These are phyloP conservation scores for Synanceia verrucosa DNA, from an alignment of 2,797 vertebrate species.

Conservation along the genomic window DNA sequence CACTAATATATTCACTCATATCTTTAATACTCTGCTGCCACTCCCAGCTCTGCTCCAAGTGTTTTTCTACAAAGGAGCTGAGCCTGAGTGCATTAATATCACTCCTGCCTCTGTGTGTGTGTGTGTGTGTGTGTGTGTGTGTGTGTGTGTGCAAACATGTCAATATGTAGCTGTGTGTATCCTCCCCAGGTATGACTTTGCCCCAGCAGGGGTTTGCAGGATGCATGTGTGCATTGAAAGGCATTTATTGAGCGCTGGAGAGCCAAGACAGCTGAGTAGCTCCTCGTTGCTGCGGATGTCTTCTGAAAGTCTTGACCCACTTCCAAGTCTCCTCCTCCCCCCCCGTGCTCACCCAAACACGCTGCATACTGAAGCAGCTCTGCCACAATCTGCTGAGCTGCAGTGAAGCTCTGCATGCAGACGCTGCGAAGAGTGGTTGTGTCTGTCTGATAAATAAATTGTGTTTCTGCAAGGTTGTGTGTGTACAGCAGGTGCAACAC, in stretches of 20 bases:
- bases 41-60: conserved; percentile 34
- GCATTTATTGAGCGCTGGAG: conserved; percentile 32
- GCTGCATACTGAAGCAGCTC: conserved; percentile 65
- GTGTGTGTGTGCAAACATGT: neutral
- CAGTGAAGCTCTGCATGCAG: conserved; percentile 42
- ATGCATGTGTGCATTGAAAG: conserved; percentile 1
- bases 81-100: conserved; percentile 18
- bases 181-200: conserved; percentile 52
- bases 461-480: conserved; percentile 27
- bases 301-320: conserved; percentile 76
- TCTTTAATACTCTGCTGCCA: conserved; percentile 39
- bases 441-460: conserved; percentile 60
- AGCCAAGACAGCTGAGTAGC: conserved; percentile 50
- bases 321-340: conserved; percentile 53
- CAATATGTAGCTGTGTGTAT: neutral
- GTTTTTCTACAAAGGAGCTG: conserved; percentile 8
- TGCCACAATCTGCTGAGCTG: conserved; percentile 61
- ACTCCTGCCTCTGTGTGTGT: neutral
- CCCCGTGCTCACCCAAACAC: conserved; percentile 36
- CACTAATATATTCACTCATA: conserved; percentile 55
- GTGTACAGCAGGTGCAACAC: conserved; percentile 20
- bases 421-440: conserved; percentile 43
- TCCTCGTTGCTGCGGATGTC: conserved; percentile 49
- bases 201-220: conserved; percentile 31
- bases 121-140: neutral